These are phyloP conservation scores for Enteromius trimaculatus DNA, from an alignment of 2,797 vertebrate genomes.

Conservation along the genomic window DNA sequence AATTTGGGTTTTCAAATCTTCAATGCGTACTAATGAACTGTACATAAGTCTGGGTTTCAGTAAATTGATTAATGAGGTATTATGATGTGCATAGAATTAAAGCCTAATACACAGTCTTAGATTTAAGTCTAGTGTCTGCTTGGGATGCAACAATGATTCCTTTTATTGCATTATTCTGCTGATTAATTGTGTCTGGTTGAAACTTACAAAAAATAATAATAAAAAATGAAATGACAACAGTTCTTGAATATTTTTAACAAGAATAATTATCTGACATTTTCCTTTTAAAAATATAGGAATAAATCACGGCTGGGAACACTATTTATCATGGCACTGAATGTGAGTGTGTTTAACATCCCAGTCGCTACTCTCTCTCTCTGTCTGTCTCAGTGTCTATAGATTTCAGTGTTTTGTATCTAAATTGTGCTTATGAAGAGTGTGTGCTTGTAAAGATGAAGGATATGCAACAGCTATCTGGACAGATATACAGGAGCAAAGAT, in stretches of 20 bases:
- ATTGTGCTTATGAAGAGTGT: not conserved
- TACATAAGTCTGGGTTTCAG: not conserved
- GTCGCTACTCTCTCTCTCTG: not conserved
- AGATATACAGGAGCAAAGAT: not conserved
- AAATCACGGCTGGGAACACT: not conserved
- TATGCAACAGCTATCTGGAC: not conserved
- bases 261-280: not conserved
- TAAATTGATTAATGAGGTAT: not conserved
- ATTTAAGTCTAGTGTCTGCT: not conserved
- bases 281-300: not conserved
- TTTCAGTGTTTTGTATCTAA: not conserved
- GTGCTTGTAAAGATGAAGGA: not conserved
- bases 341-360: not conserved
- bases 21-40: too few relatives aligned
- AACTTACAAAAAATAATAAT: not conserved
- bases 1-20: not conserved
- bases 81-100: not conserved
- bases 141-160: not conserved
- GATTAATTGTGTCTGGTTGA: not conserved
- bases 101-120: not conserved
- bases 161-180: not conserved
- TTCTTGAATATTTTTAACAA: not conserved
- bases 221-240: not conserved
- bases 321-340: conserved; percentile 15
- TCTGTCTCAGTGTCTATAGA: not conserved